phyloP scores from a whole-genome alignment of 1,140 invertebrate genomes.

The Pteromalus puparum region DNA sequence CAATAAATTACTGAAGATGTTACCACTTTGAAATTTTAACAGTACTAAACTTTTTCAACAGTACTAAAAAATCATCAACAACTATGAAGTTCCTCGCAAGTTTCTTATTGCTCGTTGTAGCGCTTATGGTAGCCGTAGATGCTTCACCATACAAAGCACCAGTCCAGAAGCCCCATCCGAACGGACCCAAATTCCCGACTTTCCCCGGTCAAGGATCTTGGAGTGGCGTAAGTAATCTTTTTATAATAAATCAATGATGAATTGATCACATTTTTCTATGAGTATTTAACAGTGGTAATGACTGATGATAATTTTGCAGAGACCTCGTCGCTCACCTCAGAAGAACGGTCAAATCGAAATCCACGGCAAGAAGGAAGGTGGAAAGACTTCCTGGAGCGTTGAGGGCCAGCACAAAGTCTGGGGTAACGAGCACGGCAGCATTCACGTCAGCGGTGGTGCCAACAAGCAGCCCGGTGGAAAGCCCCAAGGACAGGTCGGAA shows the following conservation, averaged over 20 bases:
- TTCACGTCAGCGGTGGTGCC: conserved; percentile 17
- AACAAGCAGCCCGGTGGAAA: conserved; percentile 4
- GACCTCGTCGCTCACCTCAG: background rate
- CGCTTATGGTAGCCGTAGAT: background rate
- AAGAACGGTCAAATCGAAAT: conserved; percentile 6
- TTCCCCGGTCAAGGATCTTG: conserved; percentile 44
- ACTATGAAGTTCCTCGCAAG: conserved; percentile 12
- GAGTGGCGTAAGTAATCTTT: background rate
- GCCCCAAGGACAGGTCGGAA: conserved; percentile 27
- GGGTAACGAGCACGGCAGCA: conserved; percentile 22
- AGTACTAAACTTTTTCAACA: no score
- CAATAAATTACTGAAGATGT: no score
- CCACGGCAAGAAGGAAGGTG: conserved; percentile 1
- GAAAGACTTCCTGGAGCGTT: background rate
- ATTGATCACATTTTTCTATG: background rate
- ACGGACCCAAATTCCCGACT: conserved; percentile 34
- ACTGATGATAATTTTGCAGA: background rate
- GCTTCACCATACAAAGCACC: conserved; percentile 16
- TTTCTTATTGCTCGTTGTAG: background rate
- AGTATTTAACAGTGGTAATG: background rate
- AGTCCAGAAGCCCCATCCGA: background rate
- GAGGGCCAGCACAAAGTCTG: conserved; percentile 16
- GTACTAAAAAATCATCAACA: background rate
- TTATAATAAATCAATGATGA: background rate
- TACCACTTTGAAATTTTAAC: no score